These are phyloP conservation scores for Salarias fasciatus DNA, from an alignment of 2,797 vertebrate species.

Conservation along the genomic window DNA sequence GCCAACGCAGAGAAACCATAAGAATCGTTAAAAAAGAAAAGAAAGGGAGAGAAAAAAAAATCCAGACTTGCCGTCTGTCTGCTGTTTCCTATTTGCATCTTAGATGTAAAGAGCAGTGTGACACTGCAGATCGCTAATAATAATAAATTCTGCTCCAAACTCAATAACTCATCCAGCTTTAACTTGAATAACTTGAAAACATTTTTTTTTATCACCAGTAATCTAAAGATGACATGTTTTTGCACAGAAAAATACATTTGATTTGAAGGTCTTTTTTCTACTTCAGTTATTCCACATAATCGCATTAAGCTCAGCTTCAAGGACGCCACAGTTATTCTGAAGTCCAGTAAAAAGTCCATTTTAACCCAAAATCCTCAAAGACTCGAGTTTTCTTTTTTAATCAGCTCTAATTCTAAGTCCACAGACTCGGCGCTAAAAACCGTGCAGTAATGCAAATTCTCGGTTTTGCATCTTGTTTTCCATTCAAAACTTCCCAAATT, in stretches of 20 bases:
- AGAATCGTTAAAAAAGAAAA: slow-evolving; percentile 50
- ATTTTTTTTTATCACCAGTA: neutral
- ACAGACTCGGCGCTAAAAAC: slow-evolving; percentile 29
- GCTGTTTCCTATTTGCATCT: slow-evolving; percentile 66
- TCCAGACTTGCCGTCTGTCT: slow-evolving; percentile 71
- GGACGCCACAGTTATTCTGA: too few species aligned
- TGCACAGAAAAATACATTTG: too few species aligned
- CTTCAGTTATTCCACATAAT: too few species aligned
- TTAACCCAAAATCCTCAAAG: too few species aligned
- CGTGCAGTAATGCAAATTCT: slow-evolving; percentile 79
- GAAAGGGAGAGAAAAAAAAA: slow-evolving; percentile 25
- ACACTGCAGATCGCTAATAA: slow-evolving; percentile 38
- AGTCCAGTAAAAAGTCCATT: too few species aligned
- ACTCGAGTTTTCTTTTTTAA: too few species aligned
- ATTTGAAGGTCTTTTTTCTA: too few species aligned
- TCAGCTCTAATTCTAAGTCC: too few species aligned
- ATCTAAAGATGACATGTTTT: too few species aligned
- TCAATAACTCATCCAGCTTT: neutral
- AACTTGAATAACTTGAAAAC: neutral
- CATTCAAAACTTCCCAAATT: slow-evolving; percentile 69
- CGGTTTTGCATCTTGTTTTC: slow-evolving; percentile 84
- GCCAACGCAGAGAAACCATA: slow-evolving; percentile 58
- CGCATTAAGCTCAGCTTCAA: too few species aligned
- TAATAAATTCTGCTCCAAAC: slow-evolving; percentile 12
- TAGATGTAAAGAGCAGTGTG: slow-evolving; percentile 61